A percentile compares a stretch with the other conserved stretches of the same genome.
Conservation (phyloP, 2,797 vertebrate species). For the Margarornis squamiger region DNA sequence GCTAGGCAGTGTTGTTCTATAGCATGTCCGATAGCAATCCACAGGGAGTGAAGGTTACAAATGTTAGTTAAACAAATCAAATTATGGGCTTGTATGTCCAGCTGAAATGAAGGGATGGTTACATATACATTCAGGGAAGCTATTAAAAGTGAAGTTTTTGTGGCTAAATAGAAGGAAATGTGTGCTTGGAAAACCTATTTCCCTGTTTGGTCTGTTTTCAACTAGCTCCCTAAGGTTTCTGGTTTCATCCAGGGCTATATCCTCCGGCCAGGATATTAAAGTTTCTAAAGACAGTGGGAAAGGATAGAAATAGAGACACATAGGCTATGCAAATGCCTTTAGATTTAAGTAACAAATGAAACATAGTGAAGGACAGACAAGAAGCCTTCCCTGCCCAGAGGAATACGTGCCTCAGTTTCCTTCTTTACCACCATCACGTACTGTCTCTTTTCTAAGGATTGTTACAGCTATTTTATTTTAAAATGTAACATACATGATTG, state of each 20-base stretch:
- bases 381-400: neutral
- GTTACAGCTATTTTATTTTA: neutral
- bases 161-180: neutral
- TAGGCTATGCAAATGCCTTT: neutral
- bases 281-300: neutral
- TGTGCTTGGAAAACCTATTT: neutral
- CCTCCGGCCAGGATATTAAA: neutral
- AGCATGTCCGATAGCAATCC: neutral
- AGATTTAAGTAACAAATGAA: neutral
- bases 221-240: neutral
- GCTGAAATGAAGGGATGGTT: neutral
- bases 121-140: neutral
- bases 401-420: neutral
- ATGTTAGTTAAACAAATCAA: neutral
- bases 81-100: neutral
- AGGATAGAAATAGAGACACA: neutral
- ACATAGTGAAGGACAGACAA: neutral
- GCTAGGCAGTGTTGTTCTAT: neutral
- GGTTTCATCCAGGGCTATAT: neutral
- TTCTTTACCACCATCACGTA: neutral
- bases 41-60: neutral
- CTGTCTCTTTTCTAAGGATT: neutral
- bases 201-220: constrained; percentile 9
- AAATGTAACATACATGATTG: neutral
- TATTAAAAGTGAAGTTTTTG: neutral